Base-by-base conservation (phyloP, 2,113 vertebrate species). In the Pachypanchax playfairii region DNA sequence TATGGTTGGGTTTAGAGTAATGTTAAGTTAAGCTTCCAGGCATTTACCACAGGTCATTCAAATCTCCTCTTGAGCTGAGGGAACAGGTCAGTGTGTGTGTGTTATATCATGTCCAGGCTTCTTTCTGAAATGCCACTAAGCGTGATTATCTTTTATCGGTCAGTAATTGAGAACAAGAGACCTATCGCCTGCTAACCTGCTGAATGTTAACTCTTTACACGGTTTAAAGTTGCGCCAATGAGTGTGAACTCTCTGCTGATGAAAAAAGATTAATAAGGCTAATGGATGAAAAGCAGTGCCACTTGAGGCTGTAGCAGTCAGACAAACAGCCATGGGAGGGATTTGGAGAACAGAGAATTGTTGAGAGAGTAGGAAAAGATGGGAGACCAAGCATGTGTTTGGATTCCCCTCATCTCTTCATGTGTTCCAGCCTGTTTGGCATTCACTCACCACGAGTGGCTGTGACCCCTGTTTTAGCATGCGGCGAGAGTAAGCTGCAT, bases 191-290 rank as follows among this genome's bases (percentile, higher is more conserved):
- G 53, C 64, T 51, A 85, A 83, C 79, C 73, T 70, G 63, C 73
- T 69, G 85, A 80, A 74, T 83, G 74, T 56, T 85, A 87, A 86
- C 84, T 77, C 61, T 67, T 50, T 31, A 24, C 46, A 50, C 5
- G 21, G 29, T 51, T 80, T 80, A 75, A 78, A 66, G 64, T 70
- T 41, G 70, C 39, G 60, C 58, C 84, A 84, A 84, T 47, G 68
- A 84, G 70, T 63, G 39, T 71, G 71, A 85, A 69, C 78, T 79
- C 75, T 79, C 68, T 2, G 47, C 70, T 83, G 81, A 86, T 85
- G 88, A 80, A 79, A 85, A 39, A 75, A 80, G 70, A 89, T 86
- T 83, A 87, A 89, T 85, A 83, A 85, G 79, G 77, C 77, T 88
- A 88, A 87, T 88, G 83, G 85, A 61, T 71, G 66, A 60, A 65